Evolutionary conservation across 2,797 vertebrate genomes (phyloP).

Genomic region (Salarias fasciatus): DNA sequence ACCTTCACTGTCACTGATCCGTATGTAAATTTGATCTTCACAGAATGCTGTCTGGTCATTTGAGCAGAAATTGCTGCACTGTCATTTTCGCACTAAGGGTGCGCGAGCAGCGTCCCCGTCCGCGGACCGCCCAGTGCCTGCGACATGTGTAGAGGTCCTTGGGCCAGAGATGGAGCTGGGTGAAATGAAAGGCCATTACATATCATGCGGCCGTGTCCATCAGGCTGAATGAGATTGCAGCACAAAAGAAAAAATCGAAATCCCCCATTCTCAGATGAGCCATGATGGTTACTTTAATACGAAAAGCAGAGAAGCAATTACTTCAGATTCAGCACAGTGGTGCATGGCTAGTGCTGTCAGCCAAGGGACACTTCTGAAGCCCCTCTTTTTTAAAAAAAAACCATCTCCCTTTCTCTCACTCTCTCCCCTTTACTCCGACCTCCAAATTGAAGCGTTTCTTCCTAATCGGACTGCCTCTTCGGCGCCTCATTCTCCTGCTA

Average conservation of each 20-base stretch:
- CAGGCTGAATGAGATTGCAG: conserved; percentile 47
- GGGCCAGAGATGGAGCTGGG: conserved; percentile 16
- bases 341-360: conserved; percentile 26
- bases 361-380: conserved; percentile 18
- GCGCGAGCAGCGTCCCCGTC: not conserved
- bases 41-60: too few species aligned
- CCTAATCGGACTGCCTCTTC: not conserved
- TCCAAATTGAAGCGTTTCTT: not conserved
- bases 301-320: conserved; percentile 61
- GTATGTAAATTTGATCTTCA: too few species aligned
- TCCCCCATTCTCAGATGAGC: conserved; percentile 47
- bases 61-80: too few species aligned
- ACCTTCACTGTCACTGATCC: too few species aligned
- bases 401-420: too few species aligned
- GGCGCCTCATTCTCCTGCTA: not conserved
- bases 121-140: not conserved
- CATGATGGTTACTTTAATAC: conserved; percentile 59
- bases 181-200: conserved; percentile 45
- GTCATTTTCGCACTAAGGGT: not conserved
- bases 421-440: conserved; percentile 5
- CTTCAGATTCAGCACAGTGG: conserved; percentile 51
- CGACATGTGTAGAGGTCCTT: conserved; percentile 16
- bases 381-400: conserved; percentile 6
- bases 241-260: conserved; percentile 65
- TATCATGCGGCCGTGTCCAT: conserved; percentile 46